Evolutionary conservation across 2,888 invertebrate genomes (phyloP).

Genomic region (Orthosia gothica): DNA sequence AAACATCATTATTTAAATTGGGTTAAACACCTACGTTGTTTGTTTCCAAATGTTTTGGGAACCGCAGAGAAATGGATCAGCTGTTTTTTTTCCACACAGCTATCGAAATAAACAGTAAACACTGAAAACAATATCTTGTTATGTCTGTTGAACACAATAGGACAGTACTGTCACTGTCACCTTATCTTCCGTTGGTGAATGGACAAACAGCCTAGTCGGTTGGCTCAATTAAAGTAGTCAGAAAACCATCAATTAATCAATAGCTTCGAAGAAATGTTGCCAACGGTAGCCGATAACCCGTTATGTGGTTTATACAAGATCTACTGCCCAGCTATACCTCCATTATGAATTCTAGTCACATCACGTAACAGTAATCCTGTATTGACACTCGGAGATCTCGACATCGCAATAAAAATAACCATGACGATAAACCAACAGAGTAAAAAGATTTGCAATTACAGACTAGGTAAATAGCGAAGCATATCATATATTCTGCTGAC

Average conservation of each 20-base stretch:
- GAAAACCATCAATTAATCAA: constrained; percentile 35
- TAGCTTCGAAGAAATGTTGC: constrained; percentile 16
- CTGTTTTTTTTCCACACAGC: constrained; percentile 33
- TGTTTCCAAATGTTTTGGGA: constrained; percentile 43
- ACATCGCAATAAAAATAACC: constrained; percentile 18
- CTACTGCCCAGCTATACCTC: constrained; percentile 2
- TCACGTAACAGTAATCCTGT: constrained; percentile 22
- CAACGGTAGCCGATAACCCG: neutral
- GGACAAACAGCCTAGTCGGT: neutral
- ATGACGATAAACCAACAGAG: constrained; percentile 15
- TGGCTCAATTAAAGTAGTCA: constrained; percentile 4
- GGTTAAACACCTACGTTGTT: constrained; percentile 22
- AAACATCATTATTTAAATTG: constrained; percentile 27
- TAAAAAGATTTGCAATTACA: constrained; percentile 45
- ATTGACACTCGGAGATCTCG: constrained; percentile 17
- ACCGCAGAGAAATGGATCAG: constrained; percentile 29
- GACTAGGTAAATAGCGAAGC: constrained; percentile 37
- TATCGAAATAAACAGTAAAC: constrained; percentile 23
- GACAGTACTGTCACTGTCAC: neutral
- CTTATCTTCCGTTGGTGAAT: neutral
- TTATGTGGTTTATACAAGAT: constrained; percentile 18
- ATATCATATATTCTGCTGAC: constrained; percentile 55
- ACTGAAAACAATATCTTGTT: constrained; percentile 20
- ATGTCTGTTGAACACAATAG: constrained; percentile 16
- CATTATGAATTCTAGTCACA: constrained; percentile 16